Evolutionary conservation across 2,113 vertebrate genomes (phyloP).

Genomic region (Phalacrocorax pelagicus): DNA sequence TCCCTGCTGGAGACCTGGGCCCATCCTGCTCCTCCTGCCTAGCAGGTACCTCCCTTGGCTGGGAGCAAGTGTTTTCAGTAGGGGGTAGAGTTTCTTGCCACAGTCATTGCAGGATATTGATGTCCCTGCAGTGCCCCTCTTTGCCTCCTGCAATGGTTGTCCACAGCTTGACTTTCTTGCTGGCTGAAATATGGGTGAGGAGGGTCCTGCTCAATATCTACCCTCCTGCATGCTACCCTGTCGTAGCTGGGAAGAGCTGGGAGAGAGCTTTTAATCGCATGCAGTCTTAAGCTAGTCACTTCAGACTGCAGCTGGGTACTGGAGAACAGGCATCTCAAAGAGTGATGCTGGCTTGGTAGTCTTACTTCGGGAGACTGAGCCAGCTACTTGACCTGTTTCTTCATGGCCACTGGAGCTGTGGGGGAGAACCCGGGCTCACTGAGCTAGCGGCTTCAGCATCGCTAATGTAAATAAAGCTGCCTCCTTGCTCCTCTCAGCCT

Average conservation of each 20-base stretch:
- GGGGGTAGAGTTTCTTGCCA: background rate
- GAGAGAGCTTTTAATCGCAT: background rate
- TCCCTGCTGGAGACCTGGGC: background rate
- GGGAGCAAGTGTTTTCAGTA: background rate
- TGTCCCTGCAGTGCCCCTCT: background rate
- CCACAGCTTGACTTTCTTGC: background rate
- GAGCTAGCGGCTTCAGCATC: background rate
- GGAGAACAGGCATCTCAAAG: background rate
- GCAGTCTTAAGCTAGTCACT: background rate
- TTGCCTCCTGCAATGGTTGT: background rate
- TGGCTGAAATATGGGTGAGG: background rate
- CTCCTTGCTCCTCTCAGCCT: background rate
- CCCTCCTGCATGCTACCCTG: background rate
- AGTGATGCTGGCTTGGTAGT: background rate
- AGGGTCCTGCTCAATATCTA: background rate
- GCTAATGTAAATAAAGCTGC: background rate
- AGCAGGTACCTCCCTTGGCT: background rate
- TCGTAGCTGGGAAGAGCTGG: background rate
- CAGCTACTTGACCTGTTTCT: background rate
- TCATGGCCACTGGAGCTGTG: background rate
- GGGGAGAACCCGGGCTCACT: background rate
- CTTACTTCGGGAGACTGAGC: background rate
- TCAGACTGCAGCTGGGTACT: background rate
- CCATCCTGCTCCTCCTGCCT: background rate
- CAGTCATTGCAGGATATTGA: background rate